Base-by-base conservation (phyloP, 2,888 invertebrate genomes). In the Zhuqinia jingwanae region DNA sequence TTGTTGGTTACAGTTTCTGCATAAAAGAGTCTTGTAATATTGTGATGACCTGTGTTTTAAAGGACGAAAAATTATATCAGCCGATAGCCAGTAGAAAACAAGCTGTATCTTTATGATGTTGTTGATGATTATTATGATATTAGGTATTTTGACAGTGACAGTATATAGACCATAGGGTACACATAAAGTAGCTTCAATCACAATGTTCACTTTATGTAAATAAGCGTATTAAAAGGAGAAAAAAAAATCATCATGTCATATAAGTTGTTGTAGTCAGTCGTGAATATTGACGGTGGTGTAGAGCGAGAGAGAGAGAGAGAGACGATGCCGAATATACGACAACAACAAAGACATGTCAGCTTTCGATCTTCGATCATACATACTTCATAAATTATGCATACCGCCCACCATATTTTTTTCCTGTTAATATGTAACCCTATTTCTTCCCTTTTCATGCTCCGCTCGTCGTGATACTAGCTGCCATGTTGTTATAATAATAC, bases 351-450 rank as follows among this genome's bases (percentile, higher is more conserved):
- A 78, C 27, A 47, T 63, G 27, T 47, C 45, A 63, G 60, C 45
- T 78, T 60, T 60, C 63, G 25, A 60, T 63, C 63, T 78, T 78
- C 78, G 47, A 78, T 60, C 63, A 6, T 36, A 36, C 63, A 6
- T 36, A 36, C 60, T 58, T 80, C 20, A 80, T 80, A 56, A 47
- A 80, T 80, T 80, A 80, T 80, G 80, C 70, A 80, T 68, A 36
- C 80, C 80, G 25, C 80, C 80, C 70, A 80, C 70, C 68, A 80
- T 27, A 65, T 70, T 58, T 36, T 75, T 22, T 60, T 56, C 13
- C 63, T 6, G 5, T 56, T 78, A 78, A 78, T 78, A n/a, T n/a
- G n/a, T n/a, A 63, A 42, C 47, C 78, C 63, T 63, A 78, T 78
- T 78, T 78, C 45, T 78, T 30, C 42, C 20, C 76, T 63, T 50